phyloP scores from a whole-genome alignment of 2,888 invertebrate genomes.

The Lymantria dispar region DNA sequence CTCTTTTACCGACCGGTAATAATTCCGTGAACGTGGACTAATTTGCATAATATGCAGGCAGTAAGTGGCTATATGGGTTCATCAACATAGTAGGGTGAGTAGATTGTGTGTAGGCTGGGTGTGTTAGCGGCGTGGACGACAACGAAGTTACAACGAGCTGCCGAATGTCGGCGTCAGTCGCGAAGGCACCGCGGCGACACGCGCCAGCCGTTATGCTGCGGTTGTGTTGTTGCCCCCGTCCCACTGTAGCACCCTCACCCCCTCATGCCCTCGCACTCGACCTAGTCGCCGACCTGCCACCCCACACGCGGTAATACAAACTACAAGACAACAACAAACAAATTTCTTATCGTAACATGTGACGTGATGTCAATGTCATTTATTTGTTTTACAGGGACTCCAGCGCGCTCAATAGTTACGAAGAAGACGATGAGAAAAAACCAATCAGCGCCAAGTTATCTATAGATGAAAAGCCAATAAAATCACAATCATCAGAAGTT shows the following conservation, averaged over 20 bases:
- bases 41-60: slow-evolving; percentile 67
- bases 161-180: slow-evolving; percentile 67
- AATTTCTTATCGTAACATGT: slow-evolving; percentile 9
- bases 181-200: slow-evolving; percentile 62
- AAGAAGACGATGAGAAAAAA: slow-evolving; percentile 22
- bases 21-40: slow-evolving; percentile 40
- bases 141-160: slow-evolving; percentile 30
- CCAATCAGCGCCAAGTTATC: slow-evolving; percentile 11
- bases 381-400: slow-evolving; percentile 62
- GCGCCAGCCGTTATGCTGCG: slow-evolving; percentile 57
- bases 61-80: slow-evolving; percentile 46
- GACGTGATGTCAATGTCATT: slow-evolving; percentile 9
- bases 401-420: slow-evolving; percentile 56
- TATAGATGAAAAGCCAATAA: slow-evolving; percentile 5
- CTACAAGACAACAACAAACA: slow-evolving; percentile 24
- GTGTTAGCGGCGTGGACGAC: slow-evolving; percentile 2
- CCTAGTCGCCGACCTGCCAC: slow-evolving; percentile 71
- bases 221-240: slow-evolving; percentile 54
- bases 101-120: slow-evolving; percentile 40
- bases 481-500: slow-evolving; percentile 6
- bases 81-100: slow-evolving; percentile 56
- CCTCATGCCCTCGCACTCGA: slow-evolving; percentile 53
- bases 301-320: slow-evolving; percentile 63
- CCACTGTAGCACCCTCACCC: slow-evolving; percentile 41
- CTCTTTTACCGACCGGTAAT: slow-evolving; percentile 26